phyloP scores from a whole-genome alignment of 2,888 invertebrate genomes.

The Leptura quadrifasciata region DNA sequence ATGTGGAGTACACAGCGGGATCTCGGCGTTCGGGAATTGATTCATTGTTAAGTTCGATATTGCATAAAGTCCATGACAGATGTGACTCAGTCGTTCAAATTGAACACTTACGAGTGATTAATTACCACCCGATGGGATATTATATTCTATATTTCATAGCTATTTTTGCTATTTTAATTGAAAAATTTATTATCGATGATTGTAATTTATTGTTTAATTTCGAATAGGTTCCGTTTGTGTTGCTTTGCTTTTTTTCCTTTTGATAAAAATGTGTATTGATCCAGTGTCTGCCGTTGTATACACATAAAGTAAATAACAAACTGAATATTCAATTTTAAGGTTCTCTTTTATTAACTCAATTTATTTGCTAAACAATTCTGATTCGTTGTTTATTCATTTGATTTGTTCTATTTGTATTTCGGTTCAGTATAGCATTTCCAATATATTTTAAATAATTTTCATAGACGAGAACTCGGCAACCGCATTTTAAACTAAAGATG shows the following conservation, averaged over 20 bases:
- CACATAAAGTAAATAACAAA: constrained; percentile 33
- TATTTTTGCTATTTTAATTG: constrained; percentile 59
- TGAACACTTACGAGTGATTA: constrained; percentile 60
- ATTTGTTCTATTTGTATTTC: background rate
- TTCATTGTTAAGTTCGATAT: constrained; percentile 65
- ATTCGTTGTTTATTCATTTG: constrained; percentile 23
- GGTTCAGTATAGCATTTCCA: background rate
- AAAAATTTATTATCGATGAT: constrained; percentile 55
- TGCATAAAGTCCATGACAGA: constrained; percentile 64
- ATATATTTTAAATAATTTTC: background rate
- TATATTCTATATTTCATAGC: constrained; percentile 57
- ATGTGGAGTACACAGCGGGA: constrained; percentile 61
- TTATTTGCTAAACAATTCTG: constrained; percentile 24
- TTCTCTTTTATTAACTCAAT: constrained; percentile 23
- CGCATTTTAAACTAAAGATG: no score
- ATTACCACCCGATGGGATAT: constrained; percentile 59
- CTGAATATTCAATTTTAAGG: constrained; percentile 34
- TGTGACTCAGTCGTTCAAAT: constrained; percentile 62
- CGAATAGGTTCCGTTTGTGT: constrained; percentile 38
- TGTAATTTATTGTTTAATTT: constrained; percentile 56
- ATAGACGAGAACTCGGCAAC: background rate
- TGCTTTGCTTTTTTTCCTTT: constrained; percentile 29
- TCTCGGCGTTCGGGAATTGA: constrained; percentile 54
- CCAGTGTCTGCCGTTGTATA: constrained; percentile 22
- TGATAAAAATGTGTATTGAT: constrained; percentile 27